A percentile compares a stretch with the other conserved stretches of the same genome.
Evolutionary conservation across 2,888 invertebrate species (phyloP).

Genomic region (Cynaeus angustus): DNA sequence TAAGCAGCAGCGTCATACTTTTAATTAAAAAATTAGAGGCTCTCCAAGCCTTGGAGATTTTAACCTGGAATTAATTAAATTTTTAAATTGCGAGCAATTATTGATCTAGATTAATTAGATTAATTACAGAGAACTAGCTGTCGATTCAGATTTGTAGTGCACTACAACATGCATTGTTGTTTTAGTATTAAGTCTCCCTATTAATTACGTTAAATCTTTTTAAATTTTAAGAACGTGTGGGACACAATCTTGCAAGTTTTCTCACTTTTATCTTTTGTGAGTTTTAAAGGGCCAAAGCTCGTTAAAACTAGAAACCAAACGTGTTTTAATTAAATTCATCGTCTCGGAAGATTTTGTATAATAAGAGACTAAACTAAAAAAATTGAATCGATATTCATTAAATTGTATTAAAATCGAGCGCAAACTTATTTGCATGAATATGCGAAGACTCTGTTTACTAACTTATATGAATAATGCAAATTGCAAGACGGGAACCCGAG

Average conservation of each 20-base stretch:
- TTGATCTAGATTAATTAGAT: neutral
- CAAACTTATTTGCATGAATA: conserved; percentile 39
- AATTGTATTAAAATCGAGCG: conserved; percentile 22
- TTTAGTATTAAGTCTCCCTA: neutral
- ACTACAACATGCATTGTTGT: neutral
- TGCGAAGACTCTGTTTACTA: conserved; percentile 34
- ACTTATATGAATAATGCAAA: conserved; percentile 40
- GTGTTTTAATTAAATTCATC: too few relatives aligned
- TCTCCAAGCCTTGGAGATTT: neutral
- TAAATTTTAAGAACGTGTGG: too few relatives aligned
- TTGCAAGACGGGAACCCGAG: conserved; percentile 25
- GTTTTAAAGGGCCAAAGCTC: neutral
- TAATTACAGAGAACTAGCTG: neutral
- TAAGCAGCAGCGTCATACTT: neutral
- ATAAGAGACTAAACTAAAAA: conserved; percentile 1
- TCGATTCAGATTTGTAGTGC: neutral
- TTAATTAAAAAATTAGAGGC: conserved; percentile 2
- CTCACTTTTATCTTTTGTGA: neutral
- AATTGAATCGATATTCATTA: conserved; percentile 24
- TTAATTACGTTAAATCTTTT: too few relatives aligned
- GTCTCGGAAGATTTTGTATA: neutral
- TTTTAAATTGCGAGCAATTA: neutral
- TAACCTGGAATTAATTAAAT: neutral
- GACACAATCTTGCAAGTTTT: too few relatives aligned
- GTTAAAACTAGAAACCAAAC: conserved; percentile 3